Base-by-base conservation (phyloP, 2,113 vertebrate genomes). In the Etheostoma spectabile region DNA sequence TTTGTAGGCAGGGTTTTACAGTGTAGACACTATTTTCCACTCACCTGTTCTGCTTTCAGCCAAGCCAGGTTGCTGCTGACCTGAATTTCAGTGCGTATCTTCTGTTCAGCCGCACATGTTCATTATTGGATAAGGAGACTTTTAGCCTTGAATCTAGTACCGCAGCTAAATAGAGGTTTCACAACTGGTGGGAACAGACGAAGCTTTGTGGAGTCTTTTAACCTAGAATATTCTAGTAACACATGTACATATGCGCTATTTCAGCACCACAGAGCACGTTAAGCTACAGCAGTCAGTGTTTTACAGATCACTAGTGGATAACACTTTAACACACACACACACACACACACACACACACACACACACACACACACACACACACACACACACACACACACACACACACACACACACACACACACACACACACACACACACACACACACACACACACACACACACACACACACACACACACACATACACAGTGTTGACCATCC, bases 161-260 rank as follows among this genome's bases (percentile, higher is more conserved):
- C 48, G 79, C 6, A 1, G 10, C 51, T 82, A 76, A 79, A 84
- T 22, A 24, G 80, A 75, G 60, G 63, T 83, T 67, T 89, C 86
- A 78, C 70, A 70, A 6, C 78, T 22, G 33, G 57, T 27, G 51
- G 65, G 22, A 75, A 77, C 80, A 77, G 71, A 82, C 15, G 15
- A 78, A 79, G 59, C 56, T 80, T 66, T 64, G 80, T 24, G 53
- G 82, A 61, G 65, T 52, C 74, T 86, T 80, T 81, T 73, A 74
- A 27, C 42, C 59, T 81, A 84, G 86, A 89, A 90, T 91, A 88
- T 89, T 92, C 84, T 83, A 88, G 82, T 65, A 77, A 91, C 65
- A 85, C 84, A 78, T 88, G 82, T 84, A 42, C 38, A 42, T 11
- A 80, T 19, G 61, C 10, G 21, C 27, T 69, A n/a, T 89, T 88